Evolutionary conservation across 2,797 vertebrate genomes (phyloP).

Genomic region (Scyliorhinus canicula): DNA sequence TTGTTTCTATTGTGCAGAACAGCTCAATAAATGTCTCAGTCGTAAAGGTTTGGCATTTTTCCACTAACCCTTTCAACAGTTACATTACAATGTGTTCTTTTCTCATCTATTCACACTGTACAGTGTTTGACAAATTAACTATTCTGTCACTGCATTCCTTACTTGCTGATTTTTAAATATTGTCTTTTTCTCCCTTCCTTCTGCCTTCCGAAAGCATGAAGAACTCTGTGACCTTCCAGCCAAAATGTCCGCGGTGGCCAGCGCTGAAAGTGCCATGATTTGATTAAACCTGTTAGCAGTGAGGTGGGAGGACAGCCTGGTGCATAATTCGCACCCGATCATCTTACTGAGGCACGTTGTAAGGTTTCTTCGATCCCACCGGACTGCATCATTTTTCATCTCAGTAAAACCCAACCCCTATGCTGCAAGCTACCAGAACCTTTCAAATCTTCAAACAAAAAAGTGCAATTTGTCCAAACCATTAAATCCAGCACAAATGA

Average conservation of each 20-base stretch:
- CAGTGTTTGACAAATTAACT: constrained; percentile 21
- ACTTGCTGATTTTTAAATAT: neutral
- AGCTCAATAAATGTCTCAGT: constrained; percentile 32
- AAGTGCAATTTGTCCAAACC: neutral
- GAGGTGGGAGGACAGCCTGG: neutral
- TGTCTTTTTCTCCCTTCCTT: neutral
- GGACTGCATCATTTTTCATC: neutral
- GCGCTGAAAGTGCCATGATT: neutral
- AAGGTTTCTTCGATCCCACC: neutral
- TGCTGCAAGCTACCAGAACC: neutral
- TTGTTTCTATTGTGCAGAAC: constrained; percentile 25
- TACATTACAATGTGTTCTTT: constrained; percentile 28
- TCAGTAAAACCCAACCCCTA: neutral
- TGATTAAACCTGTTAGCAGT: neutral
- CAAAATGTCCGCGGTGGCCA: neutral
- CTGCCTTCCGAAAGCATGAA: neutral
- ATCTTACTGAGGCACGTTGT: neutral
- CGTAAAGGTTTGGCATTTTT: constrained; percentile 28
- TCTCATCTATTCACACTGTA: constrained; percentile 2
- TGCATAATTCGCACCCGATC: neutral
- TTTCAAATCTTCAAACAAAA: neutral
- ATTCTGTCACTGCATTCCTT: neutral
- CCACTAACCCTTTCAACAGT: constrained; percentile 24
- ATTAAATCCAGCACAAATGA: neutral
- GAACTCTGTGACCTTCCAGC: neutral